These are phyloP conservation scores for Centrocercus urophasianus DNA, from an alignment of 2,113 vertebrate genomes.

Conservation along the genomic window DNA sequence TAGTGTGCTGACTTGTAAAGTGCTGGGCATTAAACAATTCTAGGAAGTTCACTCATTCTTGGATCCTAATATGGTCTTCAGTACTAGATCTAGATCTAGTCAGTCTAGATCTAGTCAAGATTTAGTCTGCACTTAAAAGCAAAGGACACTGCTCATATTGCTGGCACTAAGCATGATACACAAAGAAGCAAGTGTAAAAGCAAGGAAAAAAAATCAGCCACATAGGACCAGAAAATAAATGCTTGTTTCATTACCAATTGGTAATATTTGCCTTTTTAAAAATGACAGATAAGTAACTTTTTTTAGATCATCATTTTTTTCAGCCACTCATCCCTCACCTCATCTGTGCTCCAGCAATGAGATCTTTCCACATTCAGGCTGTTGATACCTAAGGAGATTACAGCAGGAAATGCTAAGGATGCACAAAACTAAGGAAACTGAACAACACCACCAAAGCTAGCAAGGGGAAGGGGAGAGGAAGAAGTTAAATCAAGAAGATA, in stretches of 20 bases:
- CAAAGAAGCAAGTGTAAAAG: neutral
- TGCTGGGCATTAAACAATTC: neutral
- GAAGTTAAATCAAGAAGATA: constrained; percentile 68
- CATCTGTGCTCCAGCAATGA: neutral
- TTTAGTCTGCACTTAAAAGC: neutral
- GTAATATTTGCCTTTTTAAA: constrained; percentile 34
- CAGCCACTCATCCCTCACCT: constrained; percentile 40
- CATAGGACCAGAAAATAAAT: neutral
- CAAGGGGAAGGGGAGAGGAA: constrained; percentile 7
- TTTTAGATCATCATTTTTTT: constrained; percentile 55
- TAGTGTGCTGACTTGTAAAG: neutral
- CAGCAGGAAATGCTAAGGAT: constrained; percentile 57
- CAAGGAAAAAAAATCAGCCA: neutral
- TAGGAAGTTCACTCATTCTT: neutral
- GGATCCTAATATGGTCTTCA: neutral
- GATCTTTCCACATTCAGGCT: neutral
- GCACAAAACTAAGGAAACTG: constrained; percentile 10
- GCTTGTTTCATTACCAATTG: constrained; percentile 25
- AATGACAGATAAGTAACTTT: constrained; percentile 35
- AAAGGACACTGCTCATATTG: neutral
- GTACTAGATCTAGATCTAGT: neutral
- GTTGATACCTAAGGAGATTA: constrained; percentile 50
- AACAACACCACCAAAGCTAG: constrained; percentile 32
- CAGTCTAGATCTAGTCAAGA: neutral
- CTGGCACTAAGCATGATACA: neutral